A percentile compares a stretch with the other conserved stretches of the same genome.
These are phyloP conservation scores for Octonoba sinensis DNA, from an alignment of 2,888 invertebrate species.

Conservation along the genomic window DNA sequence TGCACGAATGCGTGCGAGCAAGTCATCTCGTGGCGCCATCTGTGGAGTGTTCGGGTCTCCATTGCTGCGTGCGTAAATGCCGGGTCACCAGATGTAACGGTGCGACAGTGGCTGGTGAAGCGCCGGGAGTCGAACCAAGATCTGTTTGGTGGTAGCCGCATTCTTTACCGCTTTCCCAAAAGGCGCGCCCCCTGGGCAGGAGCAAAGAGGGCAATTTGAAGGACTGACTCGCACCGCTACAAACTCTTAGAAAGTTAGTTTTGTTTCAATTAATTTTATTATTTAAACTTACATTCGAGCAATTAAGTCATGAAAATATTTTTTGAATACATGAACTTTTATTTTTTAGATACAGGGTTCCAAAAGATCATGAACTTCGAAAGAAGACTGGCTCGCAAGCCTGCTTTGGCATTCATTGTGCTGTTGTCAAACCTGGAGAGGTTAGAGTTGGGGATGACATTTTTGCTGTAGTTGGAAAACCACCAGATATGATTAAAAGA, in stretches of 20 bases:
- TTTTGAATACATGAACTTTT: background rate
- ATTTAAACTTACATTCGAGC: background rate
- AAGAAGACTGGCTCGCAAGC: constrained; percentile 23
- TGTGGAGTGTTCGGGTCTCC: no score
- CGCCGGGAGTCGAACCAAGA: no score
- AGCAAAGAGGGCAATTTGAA: no score
- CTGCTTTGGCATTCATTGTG: constrained; percentile 25
- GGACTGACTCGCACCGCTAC: no score
- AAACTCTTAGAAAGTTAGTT: constrained; percentile 43
- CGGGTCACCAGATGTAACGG: no score
- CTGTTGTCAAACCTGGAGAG: background rate
- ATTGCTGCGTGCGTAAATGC: no score
- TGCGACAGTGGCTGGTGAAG: no score
- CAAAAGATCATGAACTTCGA: constrained; percentile 16
- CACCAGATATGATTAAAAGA: constrained; percentile 16
- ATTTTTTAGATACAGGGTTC: constrained; percentile 31
- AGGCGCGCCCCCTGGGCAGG: no score
- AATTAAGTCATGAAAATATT: background rate
- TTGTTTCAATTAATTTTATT: background rate
- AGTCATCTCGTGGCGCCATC: no score
- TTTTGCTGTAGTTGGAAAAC: constrained; percentile 23
- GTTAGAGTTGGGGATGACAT: constrained; percentile 37
- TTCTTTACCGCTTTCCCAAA: no score
- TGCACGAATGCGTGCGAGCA: no score
- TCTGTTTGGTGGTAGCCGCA: no score